Conservation (phyloP, 2,113 vertebrate genomes). For the Sorex fumeus region DNA sequence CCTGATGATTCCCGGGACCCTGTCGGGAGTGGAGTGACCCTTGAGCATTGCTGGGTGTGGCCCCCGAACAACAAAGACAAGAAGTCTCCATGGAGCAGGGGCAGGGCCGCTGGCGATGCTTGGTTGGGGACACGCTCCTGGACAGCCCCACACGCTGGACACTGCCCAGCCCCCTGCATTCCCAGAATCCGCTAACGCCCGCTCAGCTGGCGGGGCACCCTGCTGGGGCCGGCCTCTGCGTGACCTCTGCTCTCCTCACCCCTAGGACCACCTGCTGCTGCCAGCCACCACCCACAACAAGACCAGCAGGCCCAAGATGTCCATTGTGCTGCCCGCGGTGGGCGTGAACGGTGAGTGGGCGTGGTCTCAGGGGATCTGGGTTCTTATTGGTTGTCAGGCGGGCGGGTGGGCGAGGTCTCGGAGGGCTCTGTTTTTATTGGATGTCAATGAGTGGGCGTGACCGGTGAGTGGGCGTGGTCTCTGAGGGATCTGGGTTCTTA, state of each 20-base stretch:
- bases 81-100: no score
- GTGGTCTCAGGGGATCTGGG: no score
- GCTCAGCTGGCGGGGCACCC: background rate
- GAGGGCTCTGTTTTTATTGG: no score
- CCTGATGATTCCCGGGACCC: no score
- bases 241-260: constrained; percentile 68
- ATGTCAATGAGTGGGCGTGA: no score
- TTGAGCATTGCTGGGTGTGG: no score
- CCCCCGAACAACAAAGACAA: no score
- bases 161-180: background rate
- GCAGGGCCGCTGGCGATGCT: background rate
- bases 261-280: constrained; percentile 96
- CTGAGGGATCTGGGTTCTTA: no score
- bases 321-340: constrained; percentile 95
- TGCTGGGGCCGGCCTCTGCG: background rate
- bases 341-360: constrained; percentile 95
- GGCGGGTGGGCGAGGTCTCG: no score
- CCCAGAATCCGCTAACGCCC: background rate
- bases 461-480: no score
- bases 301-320: constrained; percentile 98
- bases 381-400: no score
- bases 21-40: no score
- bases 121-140: background rate
- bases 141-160: constrained; percentile 16
- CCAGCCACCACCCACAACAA: constrained; percentile 98